phyloP scores from a whole-genome alignment of 1,140 invertebrate genomes.

The Atta colombica region DNA sequence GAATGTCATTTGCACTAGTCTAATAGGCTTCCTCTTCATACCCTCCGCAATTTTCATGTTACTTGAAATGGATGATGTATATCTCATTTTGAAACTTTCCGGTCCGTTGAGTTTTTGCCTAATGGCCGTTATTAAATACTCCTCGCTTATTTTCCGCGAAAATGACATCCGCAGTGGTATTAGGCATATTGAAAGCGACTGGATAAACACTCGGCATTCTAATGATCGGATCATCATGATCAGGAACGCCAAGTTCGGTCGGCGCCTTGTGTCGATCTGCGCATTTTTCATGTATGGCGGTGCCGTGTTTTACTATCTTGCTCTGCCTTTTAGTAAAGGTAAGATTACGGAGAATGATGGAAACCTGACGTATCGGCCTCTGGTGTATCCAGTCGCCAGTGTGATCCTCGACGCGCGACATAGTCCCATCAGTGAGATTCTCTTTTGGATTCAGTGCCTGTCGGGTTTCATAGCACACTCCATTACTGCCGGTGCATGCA shows the following conservation, averaged over 20 bases:
- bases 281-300: conserved; percentile 62
- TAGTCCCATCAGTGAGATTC: conserved; percentile 71
- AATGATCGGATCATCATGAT: conserved; percentile 63
- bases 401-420: conserved; percentile 66
- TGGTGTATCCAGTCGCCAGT: conserved; percentile 74
- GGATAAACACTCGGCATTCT: conserved; percentile 63
- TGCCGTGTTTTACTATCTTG: conserved; percentile 63
- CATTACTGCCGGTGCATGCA: conserved; percentile 68
- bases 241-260: conserved; percentile 53
- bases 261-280: conserved; percentile 54
- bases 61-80: conserved; percentile 72
- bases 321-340: conserved; percentile 50
- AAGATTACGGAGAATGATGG: neutral
- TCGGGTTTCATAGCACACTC: conserved; percentile 71
- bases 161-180: conserved; percentile 76
- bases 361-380: conserved; percentile 62
- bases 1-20: conserved; percentile 34
- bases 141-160: conserved; percentile 67
- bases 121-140: conserved; percentile 80
- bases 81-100: conserved; percentile 74
- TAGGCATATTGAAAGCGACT: conserved; percentile 77
- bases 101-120: conserved; percentile 80
- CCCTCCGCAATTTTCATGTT: conserved; percentile 32
- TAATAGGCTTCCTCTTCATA: conserved; percentile 61
- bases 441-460: conserved; percentile 68